Base-by-base conservation (phyloP, 2,113 vertebrate genomes). In the Apteryx owenii region DNA sequence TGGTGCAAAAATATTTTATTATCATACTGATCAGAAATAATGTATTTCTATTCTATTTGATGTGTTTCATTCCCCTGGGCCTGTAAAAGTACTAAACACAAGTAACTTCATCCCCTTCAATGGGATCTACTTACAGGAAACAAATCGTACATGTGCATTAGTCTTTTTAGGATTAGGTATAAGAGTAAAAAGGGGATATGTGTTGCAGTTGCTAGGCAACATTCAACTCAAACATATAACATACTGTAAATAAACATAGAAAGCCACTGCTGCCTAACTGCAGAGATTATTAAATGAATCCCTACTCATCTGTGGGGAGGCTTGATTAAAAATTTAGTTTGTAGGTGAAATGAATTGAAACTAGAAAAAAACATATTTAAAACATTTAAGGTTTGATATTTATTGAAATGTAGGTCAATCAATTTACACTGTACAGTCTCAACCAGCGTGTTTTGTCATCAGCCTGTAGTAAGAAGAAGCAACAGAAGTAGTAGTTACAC, bases 401-500 rank as follows among this genome's bases (percentile, higher is more conserved):
- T 72, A 38, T 36, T 90, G 81, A 93, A 93, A 96, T 94, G 60
- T 95, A 94, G 87, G 81, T 97, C 94, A 96, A 48, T 54, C 79
- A 91, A 72, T 93, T 93, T 83, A 71, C 46, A 85, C n/a, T 14
- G 18, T 19, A 50, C 61, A 51, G 36, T n/a, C 61, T 81, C 66
- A 85, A 81, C 92, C 93, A 70, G 77, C 91, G 65, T 87, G 89
- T 93, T 92, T 93, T 93, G 62, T 89, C 87, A 75, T 66, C 71
- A 85, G 54, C 64, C 65, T 48, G 42, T 85, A 91, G 65, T 83
- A 85, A 91, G 25, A 90, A 85, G 75, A 89, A 81, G 21, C 23
- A 85, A 70, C 0, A 1, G 38, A 88, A 54, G 60, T 56, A 95
- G 64, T 14, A n/a, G 33, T 82, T 73, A 60, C 46, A 22, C 40